These are phyloP conservation scores for Sphaerophoria taeniata DNA, from an alignment of 2,888 invertebrate species.

Conservation along the genomic window DNA sequence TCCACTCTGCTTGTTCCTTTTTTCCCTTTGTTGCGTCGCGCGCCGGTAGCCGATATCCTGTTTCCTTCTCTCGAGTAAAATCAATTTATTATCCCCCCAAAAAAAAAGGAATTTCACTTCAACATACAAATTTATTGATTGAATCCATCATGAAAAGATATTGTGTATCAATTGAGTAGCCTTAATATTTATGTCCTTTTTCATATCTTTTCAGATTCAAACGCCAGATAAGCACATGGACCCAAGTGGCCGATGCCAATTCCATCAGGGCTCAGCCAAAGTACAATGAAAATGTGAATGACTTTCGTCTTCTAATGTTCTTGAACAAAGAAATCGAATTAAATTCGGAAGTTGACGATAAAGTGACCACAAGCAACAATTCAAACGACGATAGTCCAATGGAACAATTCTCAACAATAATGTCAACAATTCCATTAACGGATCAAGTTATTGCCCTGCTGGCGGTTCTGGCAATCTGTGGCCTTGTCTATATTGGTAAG, in stretches of 20 bases:
- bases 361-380: slow-evolving; percentile 27
- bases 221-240: slow-evolving; percentile 64
- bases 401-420: slow-evolving; percentile 50
- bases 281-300: slow-evolving; percentile 39
- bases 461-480: slow-evolving; percentile 83
- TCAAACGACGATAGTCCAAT: slow-evolving; percentile 35
- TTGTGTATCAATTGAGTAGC: slow-evolving; percentile 13
- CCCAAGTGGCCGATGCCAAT: slow-evolving; percentile 36
- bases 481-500: slow-evolving; percentile 85
- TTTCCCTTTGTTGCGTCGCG: slow-evolving; percentile 75
- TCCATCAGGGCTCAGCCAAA: slow-evolving; percentile 43
- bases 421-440: slow-evolving; percentile 80
- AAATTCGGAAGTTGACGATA: slow-evolving; percentile 34
- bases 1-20: slow-evolving; percentile 12
- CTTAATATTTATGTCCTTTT: slow-evolving; percentile 17
- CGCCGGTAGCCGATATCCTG: slow-evolving; percentile 15
- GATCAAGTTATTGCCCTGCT: slow-evolving; percentile 80
- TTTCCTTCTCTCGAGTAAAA: slow-evolving; percentile 9
- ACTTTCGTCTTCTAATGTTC: slow-evolving; percentile 57
- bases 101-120: slow-evolving; percentile 24
- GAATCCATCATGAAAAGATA: slow-evolving; percentile 6
- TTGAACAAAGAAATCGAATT: slow-evolving; percentile 64
- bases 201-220: slow-evolving; percentile 56
- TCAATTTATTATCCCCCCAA: slow-evolving; percentile 43
- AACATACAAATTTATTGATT: neutral